A percentile compares a stretch with the other conserved stretches of the same genome.
These are phyloP conservation scores for Simalia tracyae DNA, from an alignment of 2,797 vertebrate genomes.

Conservation along the genomic window DNA sequence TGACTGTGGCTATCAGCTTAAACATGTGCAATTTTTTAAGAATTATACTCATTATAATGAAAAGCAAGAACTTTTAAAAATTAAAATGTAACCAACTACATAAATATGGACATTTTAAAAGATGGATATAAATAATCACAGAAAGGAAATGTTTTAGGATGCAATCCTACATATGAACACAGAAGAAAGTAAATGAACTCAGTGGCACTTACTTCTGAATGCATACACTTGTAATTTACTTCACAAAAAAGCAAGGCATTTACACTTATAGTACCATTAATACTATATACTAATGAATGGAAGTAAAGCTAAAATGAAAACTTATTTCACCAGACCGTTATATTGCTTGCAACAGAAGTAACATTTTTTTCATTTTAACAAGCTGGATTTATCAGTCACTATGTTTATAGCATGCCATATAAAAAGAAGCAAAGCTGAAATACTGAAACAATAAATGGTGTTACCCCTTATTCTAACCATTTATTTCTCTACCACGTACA, in stretches of 20 bases:
- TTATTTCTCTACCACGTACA: not conserved
- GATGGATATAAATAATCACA: not conserved
- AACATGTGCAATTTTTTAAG: conserved; percentile 51
- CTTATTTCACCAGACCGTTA: not conserved
- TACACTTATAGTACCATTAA: not conserved
- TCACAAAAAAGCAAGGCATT: not conserved
- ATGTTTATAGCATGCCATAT: not conserved
- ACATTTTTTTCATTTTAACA: not conserved
- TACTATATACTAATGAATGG: not conserved
- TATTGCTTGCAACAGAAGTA: not conserved
- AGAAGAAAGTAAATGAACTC: not conserved
- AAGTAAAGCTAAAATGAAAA: not conserved
- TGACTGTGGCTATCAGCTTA: conserved; percentile 39
- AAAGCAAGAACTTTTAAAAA: not conserved
- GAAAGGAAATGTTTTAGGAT: not conserved
- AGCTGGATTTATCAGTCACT: not conserved
- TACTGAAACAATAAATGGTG: not conserved
- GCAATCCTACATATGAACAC: not conserved
- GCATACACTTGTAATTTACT: not conserved
- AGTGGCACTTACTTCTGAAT: not conserved
- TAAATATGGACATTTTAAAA: not conserved
- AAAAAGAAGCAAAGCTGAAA: not conserved
- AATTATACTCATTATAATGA: conserved; percentile 1
- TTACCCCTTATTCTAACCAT: not conserved
- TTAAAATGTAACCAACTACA: not conserved